Percentiles rank a stretch among this genome's conserved stretches.
Evolutionary conservation across 2,888 invertebrate species (phyloP).

Genomic region (Chrysotoxum bicinctum): DNA sequence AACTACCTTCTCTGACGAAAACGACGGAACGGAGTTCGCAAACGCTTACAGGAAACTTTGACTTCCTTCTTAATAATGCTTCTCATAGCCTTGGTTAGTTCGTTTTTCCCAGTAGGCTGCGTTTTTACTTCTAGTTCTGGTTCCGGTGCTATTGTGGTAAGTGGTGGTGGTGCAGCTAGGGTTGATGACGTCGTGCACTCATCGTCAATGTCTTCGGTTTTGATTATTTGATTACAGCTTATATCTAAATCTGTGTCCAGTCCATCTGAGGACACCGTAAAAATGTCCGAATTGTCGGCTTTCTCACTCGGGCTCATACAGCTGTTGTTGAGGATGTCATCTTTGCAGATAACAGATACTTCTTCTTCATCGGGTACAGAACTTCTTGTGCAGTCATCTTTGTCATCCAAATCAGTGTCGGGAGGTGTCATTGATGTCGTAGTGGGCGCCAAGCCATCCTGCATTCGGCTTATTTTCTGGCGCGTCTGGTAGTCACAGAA

Average conservation of each 20-base stretch:
- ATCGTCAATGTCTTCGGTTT: constrained; percentile 67
- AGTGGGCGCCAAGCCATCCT: constrained; percentile 68
- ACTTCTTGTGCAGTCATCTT: constrained; percentile 76
- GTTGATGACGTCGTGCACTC: constrained; percentile 66
- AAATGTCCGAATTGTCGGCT: constrained; percentile 80
- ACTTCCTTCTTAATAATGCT: constrained; percentile 80
- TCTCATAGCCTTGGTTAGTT: constrained; percentile 78
- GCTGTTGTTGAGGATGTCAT: constrained; percentile 75
- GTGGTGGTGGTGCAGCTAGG: constrained; percentile 57
- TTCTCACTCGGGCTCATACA: constrained; percentile 81
- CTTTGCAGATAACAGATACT: constrained; percentile 37
- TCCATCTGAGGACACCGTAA: constrained; percentile 81
- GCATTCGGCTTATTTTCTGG: constrained; percentile 75
- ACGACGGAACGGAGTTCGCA: constrained; percentile 79
- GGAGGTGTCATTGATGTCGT: constrained; percentile 75
- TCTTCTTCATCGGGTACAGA: constrained; percentile 76
- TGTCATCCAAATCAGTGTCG: constrained; percentile 74
- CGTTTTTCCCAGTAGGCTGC: constrained; percentile 32
- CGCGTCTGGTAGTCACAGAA: constrained; percentile 69
- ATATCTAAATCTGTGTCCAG: constrained; percentile 80
- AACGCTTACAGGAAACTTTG: constrained; percentile 79
- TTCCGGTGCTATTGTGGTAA: constrained; percentile 42
- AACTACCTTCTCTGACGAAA: constrained; percentile 80
- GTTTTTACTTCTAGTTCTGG: not conserved
- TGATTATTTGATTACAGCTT: constrained; percentile 75